Conservation (phyloP, 2,113 vertebrate genomes). For the Pantherophis guttatus region DNA sequence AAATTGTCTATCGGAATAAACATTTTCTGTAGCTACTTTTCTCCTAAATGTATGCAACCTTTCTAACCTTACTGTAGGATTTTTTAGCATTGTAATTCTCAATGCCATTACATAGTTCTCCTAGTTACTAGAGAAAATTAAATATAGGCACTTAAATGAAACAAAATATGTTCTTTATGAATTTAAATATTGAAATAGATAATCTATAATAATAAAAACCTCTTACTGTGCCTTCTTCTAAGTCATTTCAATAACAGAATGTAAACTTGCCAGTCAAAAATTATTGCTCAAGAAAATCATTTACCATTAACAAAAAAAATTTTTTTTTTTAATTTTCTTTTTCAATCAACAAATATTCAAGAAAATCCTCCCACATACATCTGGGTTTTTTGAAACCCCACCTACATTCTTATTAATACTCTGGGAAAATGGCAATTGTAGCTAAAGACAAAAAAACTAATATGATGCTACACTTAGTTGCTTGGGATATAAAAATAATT, state of each 20-base stretch:
- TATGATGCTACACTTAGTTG: background rate
- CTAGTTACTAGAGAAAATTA: background rate
- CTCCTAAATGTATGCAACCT: background rate
- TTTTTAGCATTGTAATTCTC: background rate
- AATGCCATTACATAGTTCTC: background rate
- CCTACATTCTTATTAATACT: background rate
- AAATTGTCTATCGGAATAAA: background rate
- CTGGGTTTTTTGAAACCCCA: constrained; percentile 14
- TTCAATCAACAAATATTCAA: constrained; percentile 1
- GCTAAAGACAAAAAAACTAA: background rate
- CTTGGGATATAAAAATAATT: constrained; percentile 1
- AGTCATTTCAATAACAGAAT: no score
- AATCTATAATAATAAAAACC: background rate
- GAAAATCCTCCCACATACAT: constrained; percentile 17
- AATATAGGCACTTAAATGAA: background rate
- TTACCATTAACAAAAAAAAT: background rate
- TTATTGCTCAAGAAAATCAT: background rate
- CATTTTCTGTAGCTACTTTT: background rate
- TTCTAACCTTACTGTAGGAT: background rate
- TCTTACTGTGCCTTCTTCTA: background rate
- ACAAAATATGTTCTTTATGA: background rate
- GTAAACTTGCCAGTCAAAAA: background rate
- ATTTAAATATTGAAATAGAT: constrained; percentile 11
- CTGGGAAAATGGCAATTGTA: background rate
- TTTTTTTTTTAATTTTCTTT: background rate